Conservation (phyloP, 2,797 vertebrate genomes). For the Rhinatrema bivittatum region DNA sequence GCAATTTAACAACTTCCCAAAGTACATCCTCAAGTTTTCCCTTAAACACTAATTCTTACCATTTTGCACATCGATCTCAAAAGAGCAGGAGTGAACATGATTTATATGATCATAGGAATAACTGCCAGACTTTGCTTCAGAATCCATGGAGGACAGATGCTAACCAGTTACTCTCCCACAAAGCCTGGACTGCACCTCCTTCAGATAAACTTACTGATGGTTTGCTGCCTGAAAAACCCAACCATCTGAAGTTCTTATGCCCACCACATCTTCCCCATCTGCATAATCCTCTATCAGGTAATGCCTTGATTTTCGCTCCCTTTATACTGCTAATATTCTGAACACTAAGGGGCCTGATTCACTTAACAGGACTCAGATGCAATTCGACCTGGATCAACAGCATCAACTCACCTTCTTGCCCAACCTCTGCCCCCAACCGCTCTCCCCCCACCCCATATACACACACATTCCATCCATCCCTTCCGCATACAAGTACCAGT, state of each 20-base stretch:
- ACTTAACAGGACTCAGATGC: no score
- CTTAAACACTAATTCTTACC: slow-evolving; percentile 28
- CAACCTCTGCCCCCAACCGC: no score
- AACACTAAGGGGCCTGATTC: background rate
- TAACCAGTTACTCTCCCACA: slow-evolving; percentile 48
- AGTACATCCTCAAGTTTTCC: slow-evolving; percentile 26
- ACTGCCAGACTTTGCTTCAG: slow-evolving; percentile 35
- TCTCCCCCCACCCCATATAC: no score
- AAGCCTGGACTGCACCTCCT: slow-evolving; percentile 51
- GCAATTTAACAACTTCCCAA: slow-evolving; percentile 47
- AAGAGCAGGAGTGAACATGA: slow-evolving; percentile 71
- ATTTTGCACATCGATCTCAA: slow-evolving; percentile 53
- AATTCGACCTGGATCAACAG: no score
- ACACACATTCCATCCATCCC: no score
- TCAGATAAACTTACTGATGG: slow-evolving; percentile 54
- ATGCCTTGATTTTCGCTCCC: slow-evolving; percentile 6
- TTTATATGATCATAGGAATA: slow-evolving; percentile 54
- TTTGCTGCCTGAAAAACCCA: slow-evolving; percentile 41
- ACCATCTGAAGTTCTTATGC: slow-evolving; percentile 43
- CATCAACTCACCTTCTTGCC: no score
- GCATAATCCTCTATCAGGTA: slow-evolving; percentile 61
- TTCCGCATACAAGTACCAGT: no score
- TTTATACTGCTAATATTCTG: background rate
- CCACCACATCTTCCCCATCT: slow-evolving; percentile 58
- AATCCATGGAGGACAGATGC: slow-evolving; percentile 49